Evolutionary conservation across 2,797 vertebrate genomes (phyloP), one percentile per base, ranked within the genome.

Genomic region (Danio jaintianensis): DNA sequence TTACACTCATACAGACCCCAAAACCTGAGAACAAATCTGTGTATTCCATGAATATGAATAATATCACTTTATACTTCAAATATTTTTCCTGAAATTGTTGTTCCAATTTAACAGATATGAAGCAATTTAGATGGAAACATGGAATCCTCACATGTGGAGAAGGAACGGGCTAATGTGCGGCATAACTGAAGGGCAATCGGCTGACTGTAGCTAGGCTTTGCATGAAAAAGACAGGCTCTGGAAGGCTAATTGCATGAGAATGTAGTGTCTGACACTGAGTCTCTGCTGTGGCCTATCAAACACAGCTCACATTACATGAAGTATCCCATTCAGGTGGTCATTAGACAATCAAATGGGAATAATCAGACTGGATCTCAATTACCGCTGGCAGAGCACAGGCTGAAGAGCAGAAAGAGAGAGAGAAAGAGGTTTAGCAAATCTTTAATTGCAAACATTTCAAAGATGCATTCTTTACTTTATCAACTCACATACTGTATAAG

Each of bases 331-430:
- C 89, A 90, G 88, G 85, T 85, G 85, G 87, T 90, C 91, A 91
- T 91, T 91, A 92, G 86, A 89, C 89, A 92, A 90, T 93, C 90
- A 92, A 91, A 91, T 91, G 85, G 89, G 87, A 89, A 91, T 91
- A 92, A 93, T 93, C 84, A 85, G 82, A 83, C 83, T 59, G 80
- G 87, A 90, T 92, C 92, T 92, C 90, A 91, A 92, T 91, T 90
- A 92, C 47, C 53, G 78, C 50, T 77, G 87, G 83, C 82, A 86
- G 78, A 40, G 82, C 63, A 45, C 73, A 89, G 89, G 85, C 90
- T 85, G 84, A 84, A 72, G 66, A 83, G 66, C 77, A 58, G 71
- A 50, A 75, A 38, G 68, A 4, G 48, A 45, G 7, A 68, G 20
- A 11, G 47, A 15, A 40, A 10, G 20, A 58, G 75, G 84, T 66